Conservation (phyloP, 1,140 invertebrate genomes). For the Stegodyphus dumicola region DNA sequence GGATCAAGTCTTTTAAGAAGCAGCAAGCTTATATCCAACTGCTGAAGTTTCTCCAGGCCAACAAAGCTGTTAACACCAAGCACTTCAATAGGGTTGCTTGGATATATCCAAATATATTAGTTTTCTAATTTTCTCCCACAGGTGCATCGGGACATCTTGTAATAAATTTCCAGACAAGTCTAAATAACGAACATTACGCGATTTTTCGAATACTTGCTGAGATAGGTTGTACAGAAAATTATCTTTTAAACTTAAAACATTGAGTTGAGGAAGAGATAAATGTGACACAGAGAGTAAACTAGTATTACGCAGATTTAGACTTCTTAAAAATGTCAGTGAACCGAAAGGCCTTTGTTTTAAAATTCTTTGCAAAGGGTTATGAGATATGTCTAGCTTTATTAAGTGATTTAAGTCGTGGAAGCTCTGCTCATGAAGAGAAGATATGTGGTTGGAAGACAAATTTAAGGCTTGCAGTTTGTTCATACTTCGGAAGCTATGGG, state of each 20-base stretch:
- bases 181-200: constrained; percentile 15
- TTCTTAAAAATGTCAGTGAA: constrained; percentile 17
- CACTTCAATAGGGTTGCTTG: constrained; percentile 73
- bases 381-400: constrained; percentile 77
- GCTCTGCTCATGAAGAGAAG: constrained; percentile 76
- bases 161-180: constrained; percentile 33
- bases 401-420: constrained; percentile 82
- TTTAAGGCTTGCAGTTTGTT: constrained; percentile 50
- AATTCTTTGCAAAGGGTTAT: constrained; percentile 36
- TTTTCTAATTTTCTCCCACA: constrained; percentile 13
- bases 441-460: constrained; percentile 75
- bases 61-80: constrained; percentile 37
- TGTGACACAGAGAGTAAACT: constrained; percentile 27
- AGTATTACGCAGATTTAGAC: constrained; percentile 46
- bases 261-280: constrained; percentile 12
- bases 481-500: constrained; percentile 17
- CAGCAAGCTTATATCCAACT: constrained; percentile 40
- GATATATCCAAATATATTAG: constrained; percentile 39
- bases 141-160: constrained; percentile 26
- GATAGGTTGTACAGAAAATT: constrained; percentile 47
- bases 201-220: constrained; percentile 12
- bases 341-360: constrained; percentile 14
- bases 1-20: constrained; percentile 46
- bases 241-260: constrained; percentile 10
- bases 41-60: constrained; percentile 34